phyloP scores from a whole-genome alignment of 2,113 vertebrate genomes.

The Thamnaconus septentrionalis region DNA sequence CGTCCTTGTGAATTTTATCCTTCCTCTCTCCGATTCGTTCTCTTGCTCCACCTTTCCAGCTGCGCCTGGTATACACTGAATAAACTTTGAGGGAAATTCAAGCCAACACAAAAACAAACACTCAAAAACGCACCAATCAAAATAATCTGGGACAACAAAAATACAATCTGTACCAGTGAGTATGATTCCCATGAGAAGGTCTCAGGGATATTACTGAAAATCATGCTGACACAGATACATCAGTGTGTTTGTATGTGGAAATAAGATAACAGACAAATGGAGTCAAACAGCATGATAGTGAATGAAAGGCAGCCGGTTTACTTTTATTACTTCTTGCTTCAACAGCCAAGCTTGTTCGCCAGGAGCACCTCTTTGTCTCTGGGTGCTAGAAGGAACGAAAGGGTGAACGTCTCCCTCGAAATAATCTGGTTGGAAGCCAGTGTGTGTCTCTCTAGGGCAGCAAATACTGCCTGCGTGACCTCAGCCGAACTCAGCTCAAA shows the following conservation, averaged over 20 bases:
- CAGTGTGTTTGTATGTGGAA: background rate
- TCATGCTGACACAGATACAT: slow-evolving; percentile 53
- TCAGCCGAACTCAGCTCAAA: slow-evolving; percentile 48
- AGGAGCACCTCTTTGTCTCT: slow-evolving; percentile 9
- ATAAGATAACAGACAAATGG: slow-evolving; percentile 15
- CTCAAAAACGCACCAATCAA: slow-evolving; percentile 21
- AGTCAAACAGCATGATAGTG: slow-evolving; percentile 19
- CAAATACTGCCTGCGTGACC: slow-evolving; percentile 55
- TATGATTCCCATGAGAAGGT: slow-evolving; percentile 23
- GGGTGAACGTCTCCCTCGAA: slow-evolving; percentile 27
- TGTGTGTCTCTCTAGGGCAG: slow-evolving; percentile 40
- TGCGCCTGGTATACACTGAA: slow-evolving; percentile 54
- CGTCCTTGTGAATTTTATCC: slow-evolving; percentile 10
- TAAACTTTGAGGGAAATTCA: slow-evolving; percentile 44
- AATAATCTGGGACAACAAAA: slow-evolving; percentile 23
- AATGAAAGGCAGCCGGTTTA: slow-evolving; percentile 18
- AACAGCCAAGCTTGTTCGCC: slow-evolving; percentile 35
- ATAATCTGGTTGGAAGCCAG: slow-evolving; percentile 51
- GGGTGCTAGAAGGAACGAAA: too few relatives aligned
- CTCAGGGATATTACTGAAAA: slow-evolving; percentile 29
- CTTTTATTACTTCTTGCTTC: slow-evolving; percentile 30
- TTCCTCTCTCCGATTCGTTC: background rate
- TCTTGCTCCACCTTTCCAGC: slow-evolving; percentile 13
- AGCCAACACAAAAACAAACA: slow-evolving; percentile 37
- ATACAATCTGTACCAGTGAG: slow-evolving; percentile 5